Percentiles rank a stretch among this genome's conserved stretches.
phyloP scores from a whole-genome alignment of 2,113 vertebrate genomes.

The Pitta sordida region DNA sequence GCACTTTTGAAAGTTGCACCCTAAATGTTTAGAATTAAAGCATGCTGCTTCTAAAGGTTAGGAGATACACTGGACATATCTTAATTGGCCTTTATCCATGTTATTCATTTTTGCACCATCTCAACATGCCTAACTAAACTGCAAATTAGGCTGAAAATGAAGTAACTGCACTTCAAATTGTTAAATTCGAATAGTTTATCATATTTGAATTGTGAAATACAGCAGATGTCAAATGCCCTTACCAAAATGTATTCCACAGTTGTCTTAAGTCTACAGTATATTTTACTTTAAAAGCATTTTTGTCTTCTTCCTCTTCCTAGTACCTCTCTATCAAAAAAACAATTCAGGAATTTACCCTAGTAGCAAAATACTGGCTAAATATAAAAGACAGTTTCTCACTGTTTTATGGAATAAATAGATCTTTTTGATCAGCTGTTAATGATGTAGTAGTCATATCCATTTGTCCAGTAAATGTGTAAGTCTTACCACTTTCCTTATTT shows the following conservation, averaged over 20 bases:
- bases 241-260: background rate
- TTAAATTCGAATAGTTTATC: background rate
- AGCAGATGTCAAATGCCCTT: background rate
- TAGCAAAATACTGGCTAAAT: background rate
- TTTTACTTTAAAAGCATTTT: background rate
- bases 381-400: background rate
- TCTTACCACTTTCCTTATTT: background rate
- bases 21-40: conserved; percentile 5
- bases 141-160: conserved; percentile 3
- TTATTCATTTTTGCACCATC: background rate
- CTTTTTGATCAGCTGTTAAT: conserved; percentile 30
- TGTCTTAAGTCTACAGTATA: background rate
- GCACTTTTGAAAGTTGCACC: conserved; percentile 51
- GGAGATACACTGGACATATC: background rate
- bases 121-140: background rate
- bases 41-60: background rate
- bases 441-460: background rate
- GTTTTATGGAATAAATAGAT: background rate
- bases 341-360: background rate
- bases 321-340: background rate
- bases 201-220: background rate
- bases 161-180: background rate
- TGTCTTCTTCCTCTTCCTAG: background rate
- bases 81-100: background rate
- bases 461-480: conserved; percentile 1